Conservation (phyloP, 2,888 invertebrate genomes). For the Agonopterix heracliana region DNA sequence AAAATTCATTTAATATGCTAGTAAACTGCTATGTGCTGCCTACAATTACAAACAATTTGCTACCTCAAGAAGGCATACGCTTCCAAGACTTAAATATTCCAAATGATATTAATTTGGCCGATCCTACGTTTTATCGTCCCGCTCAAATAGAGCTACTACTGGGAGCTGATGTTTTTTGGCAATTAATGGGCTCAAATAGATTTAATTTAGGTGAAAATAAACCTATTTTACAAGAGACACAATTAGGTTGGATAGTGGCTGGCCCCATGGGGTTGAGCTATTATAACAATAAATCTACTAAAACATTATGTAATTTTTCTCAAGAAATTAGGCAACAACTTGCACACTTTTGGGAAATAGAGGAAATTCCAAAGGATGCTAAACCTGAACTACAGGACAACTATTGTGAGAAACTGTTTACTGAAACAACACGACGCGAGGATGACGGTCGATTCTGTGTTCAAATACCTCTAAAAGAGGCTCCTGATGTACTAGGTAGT, state of each 20-base stretch:
- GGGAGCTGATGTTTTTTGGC: conserved; percentile 14
- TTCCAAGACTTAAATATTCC: conserved; percentile 1
- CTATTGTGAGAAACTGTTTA: not conserved
- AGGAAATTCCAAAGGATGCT: not conserved
- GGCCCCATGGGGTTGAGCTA: not conserved
- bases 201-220: not conserved
- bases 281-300: not conserved
- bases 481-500: not conserved
- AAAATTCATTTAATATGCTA: not conserved
- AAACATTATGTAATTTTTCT: not conserved
- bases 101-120: conserved; percentile 8
- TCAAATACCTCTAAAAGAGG: not conserved
- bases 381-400: not conserved
- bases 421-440: not conserved
- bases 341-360: not conserved
- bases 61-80: not conserved
- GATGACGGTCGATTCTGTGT: conserved; percentile 1
- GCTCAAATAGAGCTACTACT: conserved; percentile 11
- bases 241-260: conserved; percentile 1
- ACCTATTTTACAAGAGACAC: conserved; percentile 1
- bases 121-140: conserved; percentile 9
- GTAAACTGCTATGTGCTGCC: not conserved
- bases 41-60: not conserved
- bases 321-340: not conserved
- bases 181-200: conserved; percentile 6